Base-by-base conservation (phyloP, 1,140 invertebrate genomes). In the Thereuonema tuberculata region DNA sequence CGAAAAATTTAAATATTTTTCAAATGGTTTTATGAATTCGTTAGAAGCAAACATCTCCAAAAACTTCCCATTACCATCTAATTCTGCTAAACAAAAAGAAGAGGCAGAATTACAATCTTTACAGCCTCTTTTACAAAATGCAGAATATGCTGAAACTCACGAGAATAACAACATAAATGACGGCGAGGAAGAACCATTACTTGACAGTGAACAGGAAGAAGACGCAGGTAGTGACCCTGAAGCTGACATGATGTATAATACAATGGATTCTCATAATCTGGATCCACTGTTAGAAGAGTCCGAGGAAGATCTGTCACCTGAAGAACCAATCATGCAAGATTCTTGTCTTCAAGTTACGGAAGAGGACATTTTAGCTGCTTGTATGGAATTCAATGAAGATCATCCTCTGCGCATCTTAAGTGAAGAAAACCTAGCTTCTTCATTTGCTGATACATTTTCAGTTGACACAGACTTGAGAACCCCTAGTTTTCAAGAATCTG, bases 351-450 rank as follows among this genome's bases (percentile, higher is more conserved):
- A 78, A 72, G 89, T 92, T 1, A 93, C 88, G 1, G 89, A 93
- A 75, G 89, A 92, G 74, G 89, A 93, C 68, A 92, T 93, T 49
- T 55, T 57, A 24, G 31, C 47, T 14, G 62, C 54, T 27, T 63
- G 56, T 23, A 52, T 56, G 9, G 63, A 62, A 14, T 46, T 37
- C 25, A 50, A 58, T 58, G 57, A 52, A 29, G 28, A 48, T 29
- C 89, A 93, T 79, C 89, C 89, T 1, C 71, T 93, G 23, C 80
- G 87, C 65, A 86, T 90, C 67, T 77, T 93, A 14, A 92, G 89
- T 69, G 86, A 92, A 72, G 88, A 91, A 74, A 92, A 91, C 73
- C 76, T 93, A 59, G 86, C 91, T 9, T 92, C 89, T 21, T 88
- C 86, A 15, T 89, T 90, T 66, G 86, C 84, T 0, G 66, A 64